phyloP scores from a whole-genome alignment of 2,888 invertebrate species.

The Melanotus villosus region DNA sequence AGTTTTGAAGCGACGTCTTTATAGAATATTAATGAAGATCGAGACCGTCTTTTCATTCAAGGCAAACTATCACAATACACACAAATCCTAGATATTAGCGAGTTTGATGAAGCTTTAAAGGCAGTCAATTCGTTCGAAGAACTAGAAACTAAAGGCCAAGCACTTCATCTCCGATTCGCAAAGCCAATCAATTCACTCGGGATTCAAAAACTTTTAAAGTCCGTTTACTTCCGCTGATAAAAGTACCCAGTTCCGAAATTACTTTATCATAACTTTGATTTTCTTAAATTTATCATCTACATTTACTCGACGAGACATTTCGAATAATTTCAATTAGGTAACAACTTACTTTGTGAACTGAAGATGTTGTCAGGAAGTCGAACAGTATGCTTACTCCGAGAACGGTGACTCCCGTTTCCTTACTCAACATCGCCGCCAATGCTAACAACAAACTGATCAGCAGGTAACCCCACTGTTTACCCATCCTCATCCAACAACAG shows the following conservation, averaged over 20 bases:
- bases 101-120: conserved; percentile 28
- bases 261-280: conserved; percentile 51
- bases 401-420: conserved; percentile 96
- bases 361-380: conserved; percentile 78
- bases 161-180: conserved; percentile 61
- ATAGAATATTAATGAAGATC: conserved; percentile 49
- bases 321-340: conserved; percentile 15
- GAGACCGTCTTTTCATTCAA: conserved; percentile 25
- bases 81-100: conserved; percentile 28
- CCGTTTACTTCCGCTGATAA: conserved; percentile 41
- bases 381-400: conserved; percentile 91
- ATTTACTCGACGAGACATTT: conserved; percentile 18
- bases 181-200: conserved; percentile 63
- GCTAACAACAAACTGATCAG: conserved; percentile 75
- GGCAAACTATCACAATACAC: conserved; percentile 34
- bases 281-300: conserved; percentile 36
- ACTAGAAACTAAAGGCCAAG: conserved; percentile 57
- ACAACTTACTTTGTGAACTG: conserved; percentile 55
- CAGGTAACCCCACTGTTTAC: conserved; percentile 74
- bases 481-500: conserved; percentile 61
- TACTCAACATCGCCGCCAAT: conserved; percentile 89
- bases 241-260: conserved; percentile 42
- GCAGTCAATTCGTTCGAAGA: conserved; percentile 54
- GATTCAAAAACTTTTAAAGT: conserved; percentile 59
- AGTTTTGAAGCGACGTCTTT: conserved; percentile 45